Evolutionary conservation across 1,140 invertebrate genomes (phyloP), one percentile per base, ranked within the genome.

Genomic region (Euura saliciscinereae): DNA sequence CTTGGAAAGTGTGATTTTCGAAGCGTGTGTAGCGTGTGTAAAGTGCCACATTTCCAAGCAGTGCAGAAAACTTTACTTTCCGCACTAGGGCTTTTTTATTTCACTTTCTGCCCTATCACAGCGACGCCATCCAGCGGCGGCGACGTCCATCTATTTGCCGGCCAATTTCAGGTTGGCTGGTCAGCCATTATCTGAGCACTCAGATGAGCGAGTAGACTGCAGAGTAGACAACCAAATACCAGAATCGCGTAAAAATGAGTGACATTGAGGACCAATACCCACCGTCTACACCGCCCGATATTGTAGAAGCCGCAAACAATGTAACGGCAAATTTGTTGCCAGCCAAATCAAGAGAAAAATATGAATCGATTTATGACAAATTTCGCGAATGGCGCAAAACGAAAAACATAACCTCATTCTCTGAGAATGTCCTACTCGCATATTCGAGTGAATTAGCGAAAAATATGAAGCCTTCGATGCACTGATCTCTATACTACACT

Each of bases 371-470:
- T 4, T 74, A 73, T 44, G 46, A 73, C 11, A 6, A 74, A 42
- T 76, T 76, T 59, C 71, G 44, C 8, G 65, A 71, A 4, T 76
- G 73, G 73, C 11, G 64, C 67, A 43, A 73, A 44, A 44, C 8
- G 13, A 77, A 78, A 7, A 70, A 77, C 44, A 71, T 66, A n/a
- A 74, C 75, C 42, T 77, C 77, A 7, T 80, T 78, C 46, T 71
- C 74, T 6, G 78, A 83, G 73, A 72, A 75, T 68, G 73, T 78
- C 6, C 64, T 81, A 6, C 59, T 83, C 4, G 73, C 67, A 6
- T 83, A 83, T 75, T 83, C 80, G 59, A 44, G 73, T 43, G 71
- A 77, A 73, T 71, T 82, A 43, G 71, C 78, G 6, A 74, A 74
- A 46, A 77, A 28, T 44, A 72, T 72, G 3, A 77, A 77, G 71